Evolutionary conservation across 2,113 vertebrate species (phyloP).

Genomic region (Caretta caretta): DNA sequence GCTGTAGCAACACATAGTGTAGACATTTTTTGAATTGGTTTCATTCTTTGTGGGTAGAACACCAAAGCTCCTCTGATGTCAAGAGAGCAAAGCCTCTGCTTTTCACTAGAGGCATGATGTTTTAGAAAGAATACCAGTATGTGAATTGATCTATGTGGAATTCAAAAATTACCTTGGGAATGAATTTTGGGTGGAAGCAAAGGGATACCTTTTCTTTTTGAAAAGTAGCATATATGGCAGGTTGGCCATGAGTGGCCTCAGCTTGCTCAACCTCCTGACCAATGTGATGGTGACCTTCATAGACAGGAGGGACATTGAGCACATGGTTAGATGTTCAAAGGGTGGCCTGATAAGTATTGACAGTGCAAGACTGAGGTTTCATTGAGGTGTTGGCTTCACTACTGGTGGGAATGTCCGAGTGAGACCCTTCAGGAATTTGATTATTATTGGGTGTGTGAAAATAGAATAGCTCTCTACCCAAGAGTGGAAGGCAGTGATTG

Average conservation of each 20-base stretch:
- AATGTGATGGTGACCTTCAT: too few relatives aligned
- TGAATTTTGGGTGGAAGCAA: background rate
- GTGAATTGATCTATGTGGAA: background rate
- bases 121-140: background rate
- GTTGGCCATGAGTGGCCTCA: background rate
- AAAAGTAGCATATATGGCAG: background rate
- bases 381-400: too few relatives aligned
- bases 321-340: too few relatives aligned
- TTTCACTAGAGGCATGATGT: background rate
- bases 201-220: background rate
- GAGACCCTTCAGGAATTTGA: too few relatives aligned
- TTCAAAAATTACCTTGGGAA: background rate
- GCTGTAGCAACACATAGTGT: background rate
- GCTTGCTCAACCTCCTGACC: too few relatives aligned
- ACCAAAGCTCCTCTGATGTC: background rate
- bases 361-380: too few relatives aligned
- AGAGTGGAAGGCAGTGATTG: too few relatives aligned
- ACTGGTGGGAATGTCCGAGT: too few relatives aligned
- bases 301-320: too few relatives aligned
- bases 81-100: background rate
- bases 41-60: background rate
- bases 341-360: too few relatives aligned
- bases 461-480: too few relatives aligned
- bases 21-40: background rate
- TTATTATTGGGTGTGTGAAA: too few relatives aligned